Conservation (phyloP, 2,888 invertebrate species). For the Hanleya hanleyi region DNA sequence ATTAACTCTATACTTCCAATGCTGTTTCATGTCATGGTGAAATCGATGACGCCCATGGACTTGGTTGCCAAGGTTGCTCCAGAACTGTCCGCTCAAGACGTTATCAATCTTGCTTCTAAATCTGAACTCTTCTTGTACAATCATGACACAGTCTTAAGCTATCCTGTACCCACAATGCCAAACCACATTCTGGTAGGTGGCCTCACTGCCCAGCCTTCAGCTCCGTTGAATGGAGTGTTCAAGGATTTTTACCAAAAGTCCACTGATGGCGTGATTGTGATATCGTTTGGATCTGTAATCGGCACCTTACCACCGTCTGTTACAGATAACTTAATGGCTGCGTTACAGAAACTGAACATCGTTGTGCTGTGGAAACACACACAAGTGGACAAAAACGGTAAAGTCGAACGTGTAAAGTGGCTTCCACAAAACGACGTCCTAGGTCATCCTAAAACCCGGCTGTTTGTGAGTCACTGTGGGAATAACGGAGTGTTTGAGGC, state of each 20-base stretch:
- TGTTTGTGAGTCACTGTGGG: conserved; percentile 56
- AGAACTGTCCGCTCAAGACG: conserved; percentile 20
- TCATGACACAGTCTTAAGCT: conserved; percentile 38
- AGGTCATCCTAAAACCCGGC: conserved; percentile 40
- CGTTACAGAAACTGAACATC: background rate
- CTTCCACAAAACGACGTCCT: conserved; percentile 52
- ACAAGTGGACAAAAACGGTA: background rate
- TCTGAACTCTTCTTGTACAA: conserved; percentile 39
- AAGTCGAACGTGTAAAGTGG: conserved; percentile 37
- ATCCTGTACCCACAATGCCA: conserved; percentile 36
- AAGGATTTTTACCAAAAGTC: conserved; percentile 36
- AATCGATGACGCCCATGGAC: conserved; percentile 27
- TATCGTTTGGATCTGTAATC: conserved; percentile 41
- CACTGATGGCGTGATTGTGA: conserved; percentile 42
- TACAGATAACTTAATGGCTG: background rate
- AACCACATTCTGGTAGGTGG: conserved; percentile 44
- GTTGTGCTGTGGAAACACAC: background rate
- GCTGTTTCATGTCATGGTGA: conserved; percentile 3
- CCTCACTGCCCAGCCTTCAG: conserved; percentile 26
- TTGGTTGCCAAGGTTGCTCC: conserved; percentile 35
- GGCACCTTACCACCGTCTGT: background rate
- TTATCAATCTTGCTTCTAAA: conserved; percentile 5
- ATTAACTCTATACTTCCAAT: background rate
- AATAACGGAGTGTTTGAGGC: conserved; percentile 49
- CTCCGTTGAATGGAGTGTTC: conserved; percentile 34